A percentile compares a stretch with the other conserved stretches of the same genome.
Evolutionary conservation across 92 coral and sea anemone genomes (phyloP).

Genomic region (Actinostola sp.): DNA sequence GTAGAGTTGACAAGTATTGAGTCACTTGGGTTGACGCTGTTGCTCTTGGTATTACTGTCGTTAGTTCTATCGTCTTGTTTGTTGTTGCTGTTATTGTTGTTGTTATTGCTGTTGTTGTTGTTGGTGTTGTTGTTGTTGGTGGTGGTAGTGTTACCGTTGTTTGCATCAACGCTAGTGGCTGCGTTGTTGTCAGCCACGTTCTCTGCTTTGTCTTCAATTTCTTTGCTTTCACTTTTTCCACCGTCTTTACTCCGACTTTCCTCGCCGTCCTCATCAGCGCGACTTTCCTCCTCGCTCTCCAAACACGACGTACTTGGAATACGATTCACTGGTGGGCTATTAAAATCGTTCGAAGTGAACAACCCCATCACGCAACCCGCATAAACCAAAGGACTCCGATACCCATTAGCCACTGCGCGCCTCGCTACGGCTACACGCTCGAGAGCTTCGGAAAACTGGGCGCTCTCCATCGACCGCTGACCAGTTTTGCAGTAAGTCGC

Average conservation of each 20-base stretch:
- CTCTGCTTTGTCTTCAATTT: not conserved
- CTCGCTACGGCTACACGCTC: constrained; percentile 83
- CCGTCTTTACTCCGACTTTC: not conserved
- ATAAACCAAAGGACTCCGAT: constrained; percentile 89
- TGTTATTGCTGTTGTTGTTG: no score
- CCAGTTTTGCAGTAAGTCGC: constrained; percentile 95
- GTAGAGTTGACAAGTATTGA: not conserved
- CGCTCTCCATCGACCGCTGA: constrained; percentile 81
- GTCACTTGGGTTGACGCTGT: not conserved
- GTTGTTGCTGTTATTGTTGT: no score
- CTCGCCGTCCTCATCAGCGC: not conserved
- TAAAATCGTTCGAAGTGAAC: constrained; percentile 81
- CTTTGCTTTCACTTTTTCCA: not conserved
- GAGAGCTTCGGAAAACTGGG: constrained; percentile 89
- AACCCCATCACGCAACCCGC: constrained; percentile 94
- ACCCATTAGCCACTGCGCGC: constrained; percentile 83
- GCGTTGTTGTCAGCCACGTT: no score
- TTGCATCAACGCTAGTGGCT: no score
- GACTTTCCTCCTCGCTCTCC: not conserved
- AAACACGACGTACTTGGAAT: not conserved
- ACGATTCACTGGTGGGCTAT: constrained; percentile 11
- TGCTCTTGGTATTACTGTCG: no score
- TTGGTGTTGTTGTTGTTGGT: no score
- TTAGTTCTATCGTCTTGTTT: not conserved
- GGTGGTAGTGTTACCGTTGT: no score